Percentiles rank a stretch among this genome's conserved stretches.
These are phyloP conservation scores for Hanleya hanleyi DNA, from an alignment of 2,888 invertebrate species.

Conservation along the genomic window DNA sequence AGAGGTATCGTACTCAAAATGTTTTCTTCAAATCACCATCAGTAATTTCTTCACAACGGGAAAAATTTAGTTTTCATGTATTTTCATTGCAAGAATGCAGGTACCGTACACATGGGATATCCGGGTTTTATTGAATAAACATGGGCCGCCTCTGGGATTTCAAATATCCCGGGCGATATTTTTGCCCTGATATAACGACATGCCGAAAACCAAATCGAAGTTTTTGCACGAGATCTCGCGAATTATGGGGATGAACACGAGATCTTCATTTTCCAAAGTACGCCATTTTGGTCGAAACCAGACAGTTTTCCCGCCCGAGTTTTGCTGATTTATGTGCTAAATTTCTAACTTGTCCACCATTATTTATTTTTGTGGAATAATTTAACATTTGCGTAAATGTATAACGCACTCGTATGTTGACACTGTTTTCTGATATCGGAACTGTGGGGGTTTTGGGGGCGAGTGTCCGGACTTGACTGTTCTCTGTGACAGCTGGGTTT, in stretches of 20 bases:
- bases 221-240: slow-evolving; percentile 8
- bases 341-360: neutral
- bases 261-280: neutral
- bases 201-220: neutral
- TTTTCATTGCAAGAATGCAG: no score
- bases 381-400: neutral
- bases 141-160: no score
- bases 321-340: neutral
- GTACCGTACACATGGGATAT: no score
- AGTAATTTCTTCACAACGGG: no score
- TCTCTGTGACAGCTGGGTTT: neutral
- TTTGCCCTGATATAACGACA: no score
- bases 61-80: no score
- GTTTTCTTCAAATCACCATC: no score
- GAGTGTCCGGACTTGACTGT: neutral
- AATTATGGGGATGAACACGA: slow-evolving; percentile 8
- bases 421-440: neutral
- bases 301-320: slow-evolving; percentile 5
- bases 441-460: neutral
- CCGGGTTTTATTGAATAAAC: no score
- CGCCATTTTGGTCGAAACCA: slow-evolving; percentile 1
- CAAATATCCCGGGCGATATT: no score
- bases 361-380: neutral
- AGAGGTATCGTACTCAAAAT: no score
- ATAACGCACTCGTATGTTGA: no score